phyloP scores from a whole-genome alignment of 35 echinoderm and acorn worm species.

The Lytechinus pictus region DNA sequence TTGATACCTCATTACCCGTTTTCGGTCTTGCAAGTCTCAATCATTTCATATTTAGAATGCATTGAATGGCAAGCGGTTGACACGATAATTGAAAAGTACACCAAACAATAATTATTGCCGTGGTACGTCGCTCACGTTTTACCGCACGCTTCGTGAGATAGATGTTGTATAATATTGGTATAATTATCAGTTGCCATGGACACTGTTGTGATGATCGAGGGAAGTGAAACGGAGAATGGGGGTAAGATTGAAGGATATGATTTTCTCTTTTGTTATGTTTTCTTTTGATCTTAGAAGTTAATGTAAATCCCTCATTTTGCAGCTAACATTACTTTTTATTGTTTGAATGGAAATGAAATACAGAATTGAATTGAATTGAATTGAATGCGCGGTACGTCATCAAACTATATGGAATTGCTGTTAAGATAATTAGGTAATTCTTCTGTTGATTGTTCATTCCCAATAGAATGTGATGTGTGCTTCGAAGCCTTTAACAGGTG shows the following conservation, averaged over 20 bases:
- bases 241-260: not conserved
- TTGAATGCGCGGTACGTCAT: too few species aligned
- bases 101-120: not conserved
- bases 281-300: not conserved
- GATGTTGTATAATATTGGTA: not conserved
- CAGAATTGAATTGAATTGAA: too few species aligned
- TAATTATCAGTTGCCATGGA: not conserved
- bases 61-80: not conserved
- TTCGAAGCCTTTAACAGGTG: too few species aligned
- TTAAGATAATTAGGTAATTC: not conserved
- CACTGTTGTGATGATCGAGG: not conserved
- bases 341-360: too few species aligned
- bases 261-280: not conserved
- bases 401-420: too few species aligned
- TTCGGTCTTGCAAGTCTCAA: not conserved
- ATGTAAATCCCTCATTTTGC: not conserved
- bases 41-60: not conserved
- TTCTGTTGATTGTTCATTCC: not conserved
- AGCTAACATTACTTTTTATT: too few species aligned
- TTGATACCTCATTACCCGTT: not conserved
- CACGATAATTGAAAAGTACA: not conserved
- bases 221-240: not conserved
- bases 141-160: not conserved
- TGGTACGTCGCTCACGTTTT: not conserved
- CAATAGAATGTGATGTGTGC: too few species aligned